phyloP scores from a whole-genome alignment of 1,140 invertebrate genomes.

The Drosophila jambulina region DNA sequence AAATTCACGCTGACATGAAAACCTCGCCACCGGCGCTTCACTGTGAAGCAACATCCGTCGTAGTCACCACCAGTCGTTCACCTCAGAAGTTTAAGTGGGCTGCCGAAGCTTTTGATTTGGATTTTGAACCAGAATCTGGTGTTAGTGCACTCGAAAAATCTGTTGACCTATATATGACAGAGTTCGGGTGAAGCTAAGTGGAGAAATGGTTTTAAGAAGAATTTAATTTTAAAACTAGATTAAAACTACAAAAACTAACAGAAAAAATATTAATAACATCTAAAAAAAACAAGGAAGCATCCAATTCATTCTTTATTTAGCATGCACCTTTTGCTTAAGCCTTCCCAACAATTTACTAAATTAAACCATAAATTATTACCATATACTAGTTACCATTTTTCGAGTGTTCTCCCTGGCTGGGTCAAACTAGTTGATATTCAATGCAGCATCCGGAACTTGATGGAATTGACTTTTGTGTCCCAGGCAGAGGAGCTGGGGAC shows the following conservation, averaged over 20 bases:
- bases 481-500: not conserved
- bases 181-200: not conserved
- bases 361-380: not conserved
- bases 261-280: too few relatives aligned
- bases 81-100: conserved; percentile 77
- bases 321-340: not conserved
- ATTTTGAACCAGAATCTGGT: conserved; percentile 29
- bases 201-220: not conserved
- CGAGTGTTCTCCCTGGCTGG: conserved; percentile 10
- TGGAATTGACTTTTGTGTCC: conserved; percentile 79
- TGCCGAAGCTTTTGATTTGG: conserved; percentile 33
- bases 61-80: conserved; percentile 38
- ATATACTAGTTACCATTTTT: not conserved
- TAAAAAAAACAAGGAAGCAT: too few relatives aligned
- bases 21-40: conserved; percentile 67
- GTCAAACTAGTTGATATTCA: conserved; percentile 78
- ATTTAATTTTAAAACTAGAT: too few relatives aligned
- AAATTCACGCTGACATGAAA: conserved; percentile 81
- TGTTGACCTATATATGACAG: not conserved
- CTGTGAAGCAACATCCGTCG: conserved; percentile 74
- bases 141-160: conserved; percentile 26
- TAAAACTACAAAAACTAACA: not conserved
- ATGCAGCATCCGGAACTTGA: conserved; percentile 80
- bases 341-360: too few relatives aligned
- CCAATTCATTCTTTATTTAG: not conserved